Conservation (phyloP, 2,888 invertebrate species). For the Hemistola chrysoprasaria region DNA sequence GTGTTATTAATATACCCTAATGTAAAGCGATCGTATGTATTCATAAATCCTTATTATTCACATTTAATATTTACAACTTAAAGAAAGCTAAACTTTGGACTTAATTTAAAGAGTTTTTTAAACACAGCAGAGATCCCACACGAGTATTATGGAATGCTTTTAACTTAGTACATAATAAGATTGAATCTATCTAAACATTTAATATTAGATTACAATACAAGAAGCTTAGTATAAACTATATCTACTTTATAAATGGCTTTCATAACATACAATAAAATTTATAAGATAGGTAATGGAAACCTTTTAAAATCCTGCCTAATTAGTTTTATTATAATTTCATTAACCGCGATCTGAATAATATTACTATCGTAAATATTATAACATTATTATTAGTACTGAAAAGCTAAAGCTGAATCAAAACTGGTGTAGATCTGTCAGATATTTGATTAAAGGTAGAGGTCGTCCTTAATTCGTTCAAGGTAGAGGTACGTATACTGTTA, state of each 20-base stretch:
- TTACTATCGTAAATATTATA: no score
- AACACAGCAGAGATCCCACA: constrained; percentile 80
- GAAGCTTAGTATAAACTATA: constrained; percentile 48
- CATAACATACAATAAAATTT: constrained; percentile 43
- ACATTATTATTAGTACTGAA: not conserved
- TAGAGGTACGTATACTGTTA: constrained; percentile 29
- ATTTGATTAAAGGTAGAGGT: no score
- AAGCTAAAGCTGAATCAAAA: constrained; percentile 1
- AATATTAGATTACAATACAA: constrained; percentile 34
- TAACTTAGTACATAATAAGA: constrained; percentile 73
- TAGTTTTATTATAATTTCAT: constrained; percentile 4
- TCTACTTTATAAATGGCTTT: constrained; percentile 38
- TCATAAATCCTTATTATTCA: constrained; percentile 45
- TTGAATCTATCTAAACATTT: constrained; percentile 73
- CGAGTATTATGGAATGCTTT: constrained; percentile 77
- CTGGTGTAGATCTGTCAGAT: not conserved
- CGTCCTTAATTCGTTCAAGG: no score
- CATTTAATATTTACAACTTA: constrained; percentile 57
- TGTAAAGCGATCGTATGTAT: constrained; percentile 54
- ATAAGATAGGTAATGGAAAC: constrained; percentile 23
- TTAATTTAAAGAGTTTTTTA: constrained; percentile 70
- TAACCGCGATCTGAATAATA: constrained; percentile 3
- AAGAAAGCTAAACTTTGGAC: constrained; percentile 59
- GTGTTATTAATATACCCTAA: constrained; percentile 4
- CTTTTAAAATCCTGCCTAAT: constrained; percentile 10